Percentiles rank a stretch among this genome's conserved stretches.
Conservation (phyloP, 2,113 vertebrate species). For the Oryzias melastigma region DNA sequence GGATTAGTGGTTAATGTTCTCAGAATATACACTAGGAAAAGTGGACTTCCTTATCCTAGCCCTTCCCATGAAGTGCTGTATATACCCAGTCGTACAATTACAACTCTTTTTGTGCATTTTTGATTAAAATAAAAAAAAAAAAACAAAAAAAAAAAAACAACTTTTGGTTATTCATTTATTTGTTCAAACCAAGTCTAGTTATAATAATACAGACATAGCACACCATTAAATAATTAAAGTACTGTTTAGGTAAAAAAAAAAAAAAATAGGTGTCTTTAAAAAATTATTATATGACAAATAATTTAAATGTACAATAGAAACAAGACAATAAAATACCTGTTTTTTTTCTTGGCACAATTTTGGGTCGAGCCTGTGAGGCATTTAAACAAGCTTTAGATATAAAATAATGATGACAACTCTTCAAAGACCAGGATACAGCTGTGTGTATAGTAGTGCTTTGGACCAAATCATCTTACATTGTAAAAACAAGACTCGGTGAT, state of each 20-base stretch:
- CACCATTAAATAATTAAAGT: slow-evolving; percentile 25
- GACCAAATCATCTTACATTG: slow-evolving; percentile 3
- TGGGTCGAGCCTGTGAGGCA: slow-evolving; percentile 7
- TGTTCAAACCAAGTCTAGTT: slow-evolving; percentile 56
- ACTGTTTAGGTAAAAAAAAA: slow-evolving; percentile 77
- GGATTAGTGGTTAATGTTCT: slow-evolving; percentile 53
- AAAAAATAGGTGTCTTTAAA: slow-evolving; percentile 77
- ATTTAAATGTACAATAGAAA: slow-evolving; percentile 77
- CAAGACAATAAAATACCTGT: slow-evolving; percentile 18
- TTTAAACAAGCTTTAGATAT: slow-evolving; percentile 36
- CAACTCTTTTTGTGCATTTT: not conserved
- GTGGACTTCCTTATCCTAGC: slow-evolving; percentile 12
- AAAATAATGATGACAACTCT: slow-evolving; percentile 22
- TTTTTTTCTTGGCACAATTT: slow-evolving; percentile 25
- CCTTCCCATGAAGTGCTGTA: slow-evolving; percentile 18
- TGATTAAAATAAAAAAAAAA: too few relatives aligned
- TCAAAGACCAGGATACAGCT: slow-evolving; percentile 12
- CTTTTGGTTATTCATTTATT: slow-evolving; percentile 30
- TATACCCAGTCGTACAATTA: slow-evolving; percentile 2
- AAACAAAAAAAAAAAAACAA: not conserved
- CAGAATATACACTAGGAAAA: slow-evolving; percentile 37
- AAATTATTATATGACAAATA: slow-evolving; percentile 79
- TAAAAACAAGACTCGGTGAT: slow-evolving; percentile 9
- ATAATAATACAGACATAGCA: slow-evolving; percentile 32
- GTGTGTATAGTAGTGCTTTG: slow-evolving; percentile 21